These are phyloP conservation scores for Cettia cetti DNA, from an alignment of 2,113 vertebrate genomes.

Conservation along the genomic window DNA sequence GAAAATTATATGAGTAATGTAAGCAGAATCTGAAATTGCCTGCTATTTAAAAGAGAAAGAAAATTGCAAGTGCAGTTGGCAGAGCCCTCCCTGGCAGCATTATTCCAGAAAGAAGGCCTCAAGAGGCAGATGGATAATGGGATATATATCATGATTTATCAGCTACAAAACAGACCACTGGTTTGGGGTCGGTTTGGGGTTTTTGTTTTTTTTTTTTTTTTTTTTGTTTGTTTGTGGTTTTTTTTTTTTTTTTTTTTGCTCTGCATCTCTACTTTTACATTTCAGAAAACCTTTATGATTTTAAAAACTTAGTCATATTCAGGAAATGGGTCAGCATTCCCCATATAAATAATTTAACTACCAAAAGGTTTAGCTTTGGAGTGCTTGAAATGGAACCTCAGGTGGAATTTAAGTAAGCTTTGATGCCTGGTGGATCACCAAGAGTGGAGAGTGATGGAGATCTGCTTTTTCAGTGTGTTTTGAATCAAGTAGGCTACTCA, in stretches of 20 bases:
- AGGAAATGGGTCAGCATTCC: not conserved
- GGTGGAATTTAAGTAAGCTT: not conserved
- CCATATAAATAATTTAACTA: not conserved
- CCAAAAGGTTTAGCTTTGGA: not conserved
- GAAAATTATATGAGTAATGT: constrained; percentile 44
- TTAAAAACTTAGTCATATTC: not conserved
- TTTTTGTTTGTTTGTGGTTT: too few relatives aligned
- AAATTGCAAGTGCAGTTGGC: not conserved
- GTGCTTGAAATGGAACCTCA: not conserved
- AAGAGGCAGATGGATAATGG: constrained; percentile 13
- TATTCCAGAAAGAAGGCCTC: not conserved
- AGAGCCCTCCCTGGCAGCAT: not conserved
- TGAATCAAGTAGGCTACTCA: not conserved
- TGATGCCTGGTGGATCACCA: not conserved
- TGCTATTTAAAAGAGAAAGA: constrained; percentile 11
- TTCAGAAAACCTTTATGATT: not conserved
- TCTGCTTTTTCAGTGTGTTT: not conserved
- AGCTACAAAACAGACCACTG: not conserved
- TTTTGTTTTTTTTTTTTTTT: not conserved
- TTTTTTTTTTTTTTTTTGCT: accelerated
- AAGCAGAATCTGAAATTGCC: constrained; percentile 13
- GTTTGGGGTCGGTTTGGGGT: not conserved
- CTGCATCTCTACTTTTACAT: not conserved
- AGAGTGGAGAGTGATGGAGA: not conserved
- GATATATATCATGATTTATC: not conserved